These are phyloP conservation scores for Caretta caretta DNA, from an alignment of 2,113 vertebrate species.

Conservation along the genomic window DNA sequence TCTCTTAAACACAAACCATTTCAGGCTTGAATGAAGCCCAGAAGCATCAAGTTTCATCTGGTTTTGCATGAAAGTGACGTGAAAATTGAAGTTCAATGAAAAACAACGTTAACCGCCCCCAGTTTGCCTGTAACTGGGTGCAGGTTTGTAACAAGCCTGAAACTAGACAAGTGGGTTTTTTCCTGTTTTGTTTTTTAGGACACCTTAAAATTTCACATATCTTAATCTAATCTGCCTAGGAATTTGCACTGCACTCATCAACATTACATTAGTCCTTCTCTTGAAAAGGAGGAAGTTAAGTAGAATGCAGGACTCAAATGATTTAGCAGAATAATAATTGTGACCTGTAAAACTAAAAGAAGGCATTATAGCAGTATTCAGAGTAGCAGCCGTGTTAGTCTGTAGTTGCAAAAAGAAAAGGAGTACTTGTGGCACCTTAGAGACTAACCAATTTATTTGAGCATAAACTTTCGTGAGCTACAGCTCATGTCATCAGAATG, in stretches of 20 bases:
- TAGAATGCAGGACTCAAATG: not conserved
- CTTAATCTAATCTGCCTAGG: conserved; percentile 47
- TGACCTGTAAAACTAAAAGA: not conserved
- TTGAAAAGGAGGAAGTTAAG: not conserved
- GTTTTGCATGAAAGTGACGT: not conserved
- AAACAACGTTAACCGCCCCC: not conserved
- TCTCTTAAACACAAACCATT: not conserved
- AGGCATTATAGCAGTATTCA: not conserved
- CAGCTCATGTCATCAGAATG: too few species aligned
- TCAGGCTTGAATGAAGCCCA: not conserved
- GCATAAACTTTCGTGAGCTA: too few species aligned
- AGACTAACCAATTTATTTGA: too few species aligned
- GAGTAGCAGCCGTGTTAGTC: too few species aligned
- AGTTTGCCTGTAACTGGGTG: not conserved
- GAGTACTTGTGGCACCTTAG: too few species aligned
- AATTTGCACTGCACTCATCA: not conserved
- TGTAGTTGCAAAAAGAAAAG: too few species aligned
- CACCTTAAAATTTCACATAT: conserved; percentile 35
- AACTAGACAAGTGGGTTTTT: not conserved
- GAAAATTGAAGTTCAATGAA: accelerated
- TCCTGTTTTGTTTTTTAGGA: conserved; percentile 28
- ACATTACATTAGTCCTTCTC: conserved; percentile 23
- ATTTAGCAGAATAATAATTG: not conserved
- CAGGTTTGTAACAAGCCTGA: not conserved
- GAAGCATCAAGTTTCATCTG: not conserved